These are phyloP conservation scores for Bos javanicus DNA, from an alignment of 2,113 vertebrate species.

Conservation along the genomic window DNA sequence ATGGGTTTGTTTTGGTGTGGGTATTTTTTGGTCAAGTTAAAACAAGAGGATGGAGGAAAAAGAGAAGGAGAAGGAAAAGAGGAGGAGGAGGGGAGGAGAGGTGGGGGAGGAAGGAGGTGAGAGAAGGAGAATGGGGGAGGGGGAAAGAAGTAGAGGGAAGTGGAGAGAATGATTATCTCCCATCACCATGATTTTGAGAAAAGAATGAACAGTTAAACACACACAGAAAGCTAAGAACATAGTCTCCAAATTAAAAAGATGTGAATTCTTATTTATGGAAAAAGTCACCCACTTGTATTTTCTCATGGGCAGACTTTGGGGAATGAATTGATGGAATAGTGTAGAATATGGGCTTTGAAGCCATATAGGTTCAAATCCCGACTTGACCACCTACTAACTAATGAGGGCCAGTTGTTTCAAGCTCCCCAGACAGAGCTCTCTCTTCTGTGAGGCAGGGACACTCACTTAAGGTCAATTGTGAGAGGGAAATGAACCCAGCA, in stretches of 20 bases:
- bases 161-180: not conserved
- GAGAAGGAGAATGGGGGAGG: not conserved
- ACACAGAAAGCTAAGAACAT: not conserved
- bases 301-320: not conserved
- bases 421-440: not conserved
- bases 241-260: not conserved
- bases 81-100: not conserved
- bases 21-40: not conserved
- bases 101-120: too few species aligned
- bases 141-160: not conserved
- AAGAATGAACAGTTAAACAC: not conserved
- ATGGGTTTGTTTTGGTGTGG: not conserved
- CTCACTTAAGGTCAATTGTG: not conserved
- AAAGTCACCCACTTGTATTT: not conserved
- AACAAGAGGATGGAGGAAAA: not conserved
- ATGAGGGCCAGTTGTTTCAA: not conserved
- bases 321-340: rapidly evolving
- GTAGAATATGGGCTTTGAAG: not conserved
- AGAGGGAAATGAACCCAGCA: not conserved
- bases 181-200: not conserved
- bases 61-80: rapidly evolving
- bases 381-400: not conserved
- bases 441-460: not conserved
- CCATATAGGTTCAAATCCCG: not conserved
- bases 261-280: not conserved